Evolutionary conservation across 1,140 invertebrate genomes (phyloP).

Genomic region (Brachionus sp.): DNA sequence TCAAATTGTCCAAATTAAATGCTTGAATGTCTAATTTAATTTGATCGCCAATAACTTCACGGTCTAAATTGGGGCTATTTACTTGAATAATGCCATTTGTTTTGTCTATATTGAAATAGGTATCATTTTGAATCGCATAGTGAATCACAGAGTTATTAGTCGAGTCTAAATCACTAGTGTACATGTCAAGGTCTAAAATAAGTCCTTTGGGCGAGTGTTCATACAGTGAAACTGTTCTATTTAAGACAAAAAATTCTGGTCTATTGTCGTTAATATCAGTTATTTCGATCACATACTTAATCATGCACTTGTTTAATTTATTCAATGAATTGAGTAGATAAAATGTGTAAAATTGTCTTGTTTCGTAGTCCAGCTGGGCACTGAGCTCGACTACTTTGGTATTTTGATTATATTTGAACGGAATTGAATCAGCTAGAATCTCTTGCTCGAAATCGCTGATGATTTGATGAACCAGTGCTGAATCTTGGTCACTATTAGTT

Average conservation of each 20-base stretch:
- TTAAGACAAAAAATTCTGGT: neutral
- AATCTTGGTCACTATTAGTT: neutral
- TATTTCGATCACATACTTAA: neutral
- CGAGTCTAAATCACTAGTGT: conserved; percentile 7
- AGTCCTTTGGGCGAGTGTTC: neutral
- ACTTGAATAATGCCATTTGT: neutral
- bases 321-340: neutral
- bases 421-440: neutral
- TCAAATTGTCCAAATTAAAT: conserved; percentile 5
- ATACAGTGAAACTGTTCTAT: neutral
- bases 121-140: neutral
- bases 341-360: conserved; percentile 1
- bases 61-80: neutral
- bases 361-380: neutral
- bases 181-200: neutral
- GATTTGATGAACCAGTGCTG: neutral
- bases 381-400: neutral
- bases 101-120: neutral
- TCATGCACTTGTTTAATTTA: neutral
- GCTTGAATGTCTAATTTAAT: neutral
- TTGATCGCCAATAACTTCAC: neutral
- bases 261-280: conserved; percentile 10
- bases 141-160: neutral
- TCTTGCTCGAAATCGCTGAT: neutral
- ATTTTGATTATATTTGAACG: neutral